phyloP scores from a whole-genome alignment of 2,888 invertebrate species.

The Eulithis prunata region DNA sequence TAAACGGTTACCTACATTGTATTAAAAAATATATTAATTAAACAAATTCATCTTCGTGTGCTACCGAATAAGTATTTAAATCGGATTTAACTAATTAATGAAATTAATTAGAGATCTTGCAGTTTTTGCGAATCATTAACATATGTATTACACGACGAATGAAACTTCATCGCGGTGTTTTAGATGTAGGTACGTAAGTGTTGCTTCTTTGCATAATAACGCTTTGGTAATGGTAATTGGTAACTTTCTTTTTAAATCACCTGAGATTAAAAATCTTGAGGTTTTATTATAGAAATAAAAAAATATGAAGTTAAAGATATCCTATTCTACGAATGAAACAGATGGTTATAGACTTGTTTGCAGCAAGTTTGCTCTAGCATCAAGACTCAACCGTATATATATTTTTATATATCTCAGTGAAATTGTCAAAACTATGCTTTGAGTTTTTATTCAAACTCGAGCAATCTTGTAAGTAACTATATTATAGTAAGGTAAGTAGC shows the following conservation, averaged over 20 bases:
- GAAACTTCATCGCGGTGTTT: slow-evolving; percentile 28
- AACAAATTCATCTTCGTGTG: slow-evolving; percentile 1
- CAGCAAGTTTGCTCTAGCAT: too few species aligned
- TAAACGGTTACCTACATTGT: background rate
- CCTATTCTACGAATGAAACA: background rate
- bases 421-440: too few species aligned
- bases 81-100: slow-evolving; percentile 14
- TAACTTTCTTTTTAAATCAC: slow-evolving; percentile 26
- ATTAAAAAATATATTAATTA: slow-evolving; percentile 1
- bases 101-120: slow-evolving; percentile 22
- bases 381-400: too few species aligned
- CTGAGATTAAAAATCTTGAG: slow-evolving; percentile 9
- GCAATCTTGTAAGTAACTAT: too few species aligned
- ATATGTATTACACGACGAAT: slow-evolving; percentile 28
- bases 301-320: background rate
- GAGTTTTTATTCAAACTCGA: too few species aligned
- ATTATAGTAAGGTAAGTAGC: too few species aligned
- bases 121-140: slow-evolving; percentile 29
- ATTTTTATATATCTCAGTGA: too few species aligned
- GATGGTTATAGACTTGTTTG: too few species aligned
- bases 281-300: slow-evolving; percentile 14
- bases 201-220: slow-evolving; percentile 40
- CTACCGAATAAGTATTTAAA: slow-evolving; percentile 10
- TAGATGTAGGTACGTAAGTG: slow-evolving; percentile 35
- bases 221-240: slow-evolving; percentile 21